These are phyloP conservation scores for Heteromurus nitidus DNA, from an alignment of 2,888 invertebrate genomes.

Conservation along the genomic window DNA sequence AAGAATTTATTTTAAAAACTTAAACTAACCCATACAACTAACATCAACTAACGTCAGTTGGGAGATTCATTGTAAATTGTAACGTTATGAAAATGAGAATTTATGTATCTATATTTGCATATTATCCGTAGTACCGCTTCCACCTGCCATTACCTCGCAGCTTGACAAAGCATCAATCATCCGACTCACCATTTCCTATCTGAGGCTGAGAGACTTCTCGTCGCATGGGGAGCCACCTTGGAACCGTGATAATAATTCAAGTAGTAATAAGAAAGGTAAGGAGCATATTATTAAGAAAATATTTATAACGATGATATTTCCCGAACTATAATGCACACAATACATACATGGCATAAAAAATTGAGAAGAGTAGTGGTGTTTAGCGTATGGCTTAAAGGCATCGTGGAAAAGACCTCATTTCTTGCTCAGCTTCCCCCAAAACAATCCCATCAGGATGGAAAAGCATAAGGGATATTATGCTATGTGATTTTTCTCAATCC, in stretches of 20 bases:
- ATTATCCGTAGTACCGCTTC: slow-evolving; percentile 81
- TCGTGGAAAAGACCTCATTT: no score
- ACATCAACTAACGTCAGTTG: background rate
- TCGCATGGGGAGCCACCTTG: slow-evolving; percentile 97
- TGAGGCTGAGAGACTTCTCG: slow-evolving; percentile 95
- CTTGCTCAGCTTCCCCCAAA: no score
- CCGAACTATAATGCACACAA: background rate
- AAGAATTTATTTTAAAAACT: background rate
- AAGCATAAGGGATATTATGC: no score
- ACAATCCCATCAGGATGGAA: no score
- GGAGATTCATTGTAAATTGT: background rate
- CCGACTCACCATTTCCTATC: slow-evolving; percentile 95
- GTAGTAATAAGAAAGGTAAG: slow-evolving; percentile 72
- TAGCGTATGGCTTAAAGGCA: no score
- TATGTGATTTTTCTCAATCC: no score
- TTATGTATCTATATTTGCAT: background rate
- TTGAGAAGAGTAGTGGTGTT: no score
- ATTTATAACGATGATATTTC: no score
- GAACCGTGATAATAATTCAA: slow-evolving; percentile 78
- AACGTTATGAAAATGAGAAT: slow-evolving; percentile 9
- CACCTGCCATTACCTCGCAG: slow-evolving; percentile 93
- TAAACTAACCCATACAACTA: background rate
- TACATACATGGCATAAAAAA: no score
- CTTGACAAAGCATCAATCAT: slow-evolving; percentile 91
- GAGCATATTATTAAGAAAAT: no score